phyloP scores from a whole-genome alignment of 2,888 invertebrate genomes.

The Nowickia ferox region DNA sequence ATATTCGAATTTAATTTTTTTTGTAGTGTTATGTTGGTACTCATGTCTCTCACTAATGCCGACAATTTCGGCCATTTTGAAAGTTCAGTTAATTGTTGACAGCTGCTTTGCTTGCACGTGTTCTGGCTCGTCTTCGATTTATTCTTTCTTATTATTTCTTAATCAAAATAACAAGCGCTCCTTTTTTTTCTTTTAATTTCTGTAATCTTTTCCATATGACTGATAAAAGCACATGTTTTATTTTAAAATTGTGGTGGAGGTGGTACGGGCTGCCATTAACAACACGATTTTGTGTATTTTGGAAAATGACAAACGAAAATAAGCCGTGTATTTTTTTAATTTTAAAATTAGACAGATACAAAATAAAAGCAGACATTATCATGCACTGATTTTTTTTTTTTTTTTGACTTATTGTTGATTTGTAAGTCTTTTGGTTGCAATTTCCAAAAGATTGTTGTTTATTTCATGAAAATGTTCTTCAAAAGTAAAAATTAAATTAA shows the following conservation, averaged over 20 bases:
- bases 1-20: no score
- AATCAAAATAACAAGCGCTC: no score
- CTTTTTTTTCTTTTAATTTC: no score
- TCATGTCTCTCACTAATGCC: no score
- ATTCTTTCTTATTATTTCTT: no score
- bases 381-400: not conserved
- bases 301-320: not conserved
- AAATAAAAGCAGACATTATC: slow-evolving; percentile 10
- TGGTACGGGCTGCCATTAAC: not conserved
- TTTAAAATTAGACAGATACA: slow-evolving; percentile 5
- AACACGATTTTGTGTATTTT: not conserved
- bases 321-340: slow-evolving; percentile 1
- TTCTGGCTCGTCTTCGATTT: no score
- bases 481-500: not conserved
- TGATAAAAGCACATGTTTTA: not conserved
- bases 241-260: no score
- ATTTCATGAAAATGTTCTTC: not conserved
- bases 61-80: no score
- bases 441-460: slow-evolving; percentile 20
- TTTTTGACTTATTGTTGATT: not conserved
- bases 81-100: no score
- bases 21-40: no score
- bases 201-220: not conserved
- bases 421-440: slow-evolving; percentile 10
- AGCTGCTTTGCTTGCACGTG: no score